Percentiles rank a stretch among this genome's conserved stretches.
phyloP scores from a whole-genome alignment of 2,888 invertebrate genomes.

The Nephrotoma appendiculata region DNA sequence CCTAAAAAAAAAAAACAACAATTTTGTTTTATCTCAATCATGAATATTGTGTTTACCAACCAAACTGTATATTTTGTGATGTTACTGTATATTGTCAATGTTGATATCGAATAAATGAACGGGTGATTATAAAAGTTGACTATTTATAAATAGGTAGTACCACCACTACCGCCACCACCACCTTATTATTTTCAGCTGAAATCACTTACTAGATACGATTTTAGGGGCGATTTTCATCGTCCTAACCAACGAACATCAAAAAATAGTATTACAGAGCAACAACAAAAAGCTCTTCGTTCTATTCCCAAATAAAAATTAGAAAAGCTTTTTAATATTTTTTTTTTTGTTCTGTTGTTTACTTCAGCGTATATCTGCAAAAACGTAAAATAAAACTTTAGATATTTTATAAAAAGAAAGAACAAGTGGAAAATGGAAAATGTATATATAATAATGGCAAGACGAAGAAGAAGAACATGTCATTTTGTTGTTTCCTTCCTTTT shows the following conservation, averaged over 20 bases:
- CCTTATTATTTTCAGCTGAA: background rate
- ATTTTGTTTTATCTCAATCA: too few relatives aligned
- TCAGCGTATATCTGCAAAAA: background rate
- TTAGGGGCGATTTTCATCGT: background rate
- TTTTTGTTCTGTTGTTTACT: background rate
- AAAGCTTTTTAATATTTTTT: background rate
- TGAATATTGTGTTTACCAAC: background rate
- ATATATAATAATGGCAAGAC: background rate
- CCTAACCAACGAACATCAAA: background rate
- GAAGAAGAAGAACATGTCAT: background rate
- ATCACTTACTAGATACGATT: background rate
- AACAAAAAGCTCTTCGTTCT: background rate
- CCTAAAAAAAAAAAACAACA: too few relatives aligned
- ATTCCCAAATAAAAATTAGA: background rate
- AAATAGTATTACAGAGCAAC: background rate
- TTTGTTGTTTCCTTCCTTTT: background rate
- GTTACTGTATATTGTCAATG: background rate
- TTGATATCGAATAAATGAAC: background rate
- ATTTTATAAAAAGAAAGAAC: background rate
- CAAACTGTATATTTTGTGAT: too few relatives aligned
- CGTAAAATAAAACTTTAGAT: background rate
- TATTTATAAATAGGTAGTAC: background rate
- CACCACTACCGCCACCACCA: background rate
- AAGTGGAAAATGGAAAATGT: background rate
- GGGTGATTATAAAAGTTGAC: background rate